Base-by-base conservation (phyloP, 1,140 invertebrate genomes). In the Saccostrea echinata region DNA sequence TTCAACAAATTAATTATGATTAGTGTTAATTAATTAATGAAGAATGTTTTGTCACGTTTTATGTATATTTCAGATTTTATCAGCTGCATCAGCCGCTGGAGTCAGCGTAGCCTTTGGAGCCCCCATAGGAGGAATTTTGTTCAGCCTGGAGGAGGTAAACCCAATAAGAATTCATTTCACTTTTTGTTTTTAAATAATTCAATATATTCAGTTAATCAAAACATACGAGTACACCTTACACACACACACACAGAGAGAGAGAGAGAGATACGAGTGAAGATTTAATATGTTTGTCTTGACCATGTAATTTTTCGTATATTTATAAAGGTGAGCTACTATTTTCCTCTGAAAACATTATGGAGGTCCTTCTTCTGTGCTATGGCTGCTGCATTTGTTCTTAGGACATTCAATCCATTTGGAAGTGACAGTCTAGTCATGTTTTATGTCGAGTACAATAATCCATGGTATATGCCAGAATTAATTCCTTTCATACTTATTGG, bases 71-170 rank as follows among this genome's bases (percentile, higher is more conserved):
- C 89, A 95, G 96, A 99, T 99, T 91, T 96, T 99, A 80, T 99
- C 99, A 1, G 99, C 99, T 24, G 99, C 99, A 1, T 98, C 99
- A 0, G 99, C 99, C 8, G 99, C 99, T 0, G 99, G 99, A 24
- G 99, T 99, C 0, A 99, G 98, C 11, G 99, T 99, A 1, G 99
- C 99, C 90, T 99, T 99, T 95, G 99, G 99, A 30, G 99, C 99
- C 12, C 99, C 99, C 1, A 99, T 99, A 91, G 94, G 94, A 82
- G 94, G 94, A 64, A 93, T 95, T 21, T 91, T 95, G 27, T 96
- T 95, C 91, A 99, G 98, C 95, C 96, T 99, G 90, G 99, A 99
- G 96, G 99, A 99, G 96, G 98, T 98, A 95, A 91, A 86, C 52
- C 27, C 43, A 43, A 1, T 43, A 43, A 1, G 6, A 4, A 6